A percentile compares a stretch with the other conserved stretches of the same genome.
Evolutionary conservation across 2,113 vertebrate genomes (phyloP).

Genomic region (Dendrocopos noguchii): DNA sequence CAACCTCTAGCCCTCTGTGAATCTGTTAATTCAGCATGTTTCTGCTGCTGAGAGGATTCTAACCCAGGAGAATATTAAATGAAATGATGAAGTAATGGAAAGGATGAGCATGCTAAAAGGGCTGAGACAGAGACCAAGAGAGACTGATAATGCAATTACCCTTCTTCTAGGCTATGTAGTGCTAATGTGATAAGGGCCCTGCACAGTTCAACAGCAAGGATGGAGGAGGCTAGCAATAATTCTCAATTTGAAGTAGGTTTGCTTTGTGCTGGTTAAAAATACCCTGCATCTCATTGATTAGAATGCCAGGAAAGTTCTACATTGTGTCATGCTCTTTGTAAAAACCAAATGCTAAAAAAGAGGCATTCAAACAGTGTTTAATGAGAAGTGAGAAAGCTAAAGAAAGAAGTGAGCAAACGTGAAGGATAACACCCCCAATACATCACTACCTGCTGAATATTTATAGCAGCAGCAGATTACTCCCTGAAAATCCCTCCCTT

Average conservation of each 20-base stretch:
- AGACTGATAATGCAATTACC: conserved; percentile 55
- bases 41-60: not conserved
- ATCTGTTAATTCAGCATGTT: conserved; percentile 5
- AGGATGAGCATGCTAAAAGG: conserved; percentile 55
- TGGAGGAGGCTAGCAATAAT: conserved; percentile 45
- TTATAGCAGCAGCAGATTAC: conserved; percentile 5
- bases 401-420: conserved; percentile 7
- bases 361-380: conserved; percentile 4
- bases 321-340: not conserved
- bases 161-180: conserved; percentile 1
- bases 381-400: conserved; percentile 32
- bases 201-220: conserved; percentile 44
- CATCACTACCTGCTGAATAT: conserved; percentile 19
- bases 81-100: conserved; percentile 54
- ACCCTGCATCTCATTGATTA: conserved; percentile 29
- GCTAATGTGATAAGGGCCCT: conserved; percentile 14
- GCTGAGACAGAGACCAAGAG: conserved; percentile 18
- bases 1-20: no score
- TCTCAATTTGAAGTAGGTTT: conserved; percentile 44
- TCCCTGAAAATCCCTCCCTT: not conserved
- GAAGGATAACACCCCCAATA: not conserved
- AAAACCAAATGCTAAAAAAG: conserved; percentile 41
- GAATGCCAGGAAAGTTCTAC: conserved; percentile 10
- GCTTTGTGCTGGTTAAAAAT: conserved; percentile 27
- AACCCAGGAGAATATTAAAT: conserved; percentile 55